Base-by-base conservation (phyloP, 2,888 invertebrate genomes). In the Ptilodon capucinus region DNA sequence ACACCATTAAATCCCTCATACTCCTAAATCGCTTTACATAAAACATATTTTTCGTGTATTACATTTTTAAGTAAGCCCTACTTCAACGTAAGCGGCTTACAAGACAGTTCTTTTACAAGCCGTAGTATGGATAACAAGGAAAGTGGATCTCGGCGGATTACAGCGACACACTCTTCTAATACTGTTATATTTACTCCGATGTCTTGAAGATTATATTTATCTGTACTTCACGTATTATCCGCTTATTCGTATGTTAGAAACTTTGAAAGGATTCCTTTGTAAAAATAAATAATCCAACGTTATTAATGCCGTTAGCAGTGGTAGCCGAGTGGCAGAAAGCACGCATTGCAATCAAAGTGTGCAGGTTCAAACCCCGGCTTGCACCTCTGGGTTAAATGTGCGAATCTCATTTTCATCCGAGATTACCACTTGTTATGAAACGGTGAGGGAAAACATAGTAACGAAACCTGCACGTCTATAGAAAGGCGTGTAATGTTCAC, bases 91-190 rank as follows among this genome's bases (percentile, higher is more conserved):
- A 67, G 67, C 54, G 42, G 67, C 55, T 57, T 61, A 65, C 18
- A 38, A 17, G 51, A 39, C 45, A 57, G 30, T 52, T 42, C 45
- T 46, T 53, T 55, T 51, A 46, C 49, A 51, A 40, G 34, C 21
- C 23, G 34, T 23, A 21, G 40, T 41, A 42, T 42, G 38, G 32
- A 44, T 54, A 61, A 53, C 44, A 44, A 48, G 58, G 39, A 61
- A 65, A 63, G 48, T 65, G 48, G 57, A 66, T 65, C 54, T 53
- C 45, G 32, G 16, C 23, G 50, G 65, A 63, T 63, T 65, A 63
- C 55, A 19, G 45, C 46, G 54, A 53, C 51, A 59, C 21, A 48
- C 54, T 56, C 48, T 30, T 35, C 46, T 28, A 51, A 50, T 51
- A 40, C 41, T 44, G 19, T 36, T 40, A 16, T 44, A 47, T 57